A percentile compares a stretch with the other conserved stretches of the same genome.
phyloP scores from a whole-genome alignment of 1,140 invertebrate species.

The Lethocerus indicus region DNA sequence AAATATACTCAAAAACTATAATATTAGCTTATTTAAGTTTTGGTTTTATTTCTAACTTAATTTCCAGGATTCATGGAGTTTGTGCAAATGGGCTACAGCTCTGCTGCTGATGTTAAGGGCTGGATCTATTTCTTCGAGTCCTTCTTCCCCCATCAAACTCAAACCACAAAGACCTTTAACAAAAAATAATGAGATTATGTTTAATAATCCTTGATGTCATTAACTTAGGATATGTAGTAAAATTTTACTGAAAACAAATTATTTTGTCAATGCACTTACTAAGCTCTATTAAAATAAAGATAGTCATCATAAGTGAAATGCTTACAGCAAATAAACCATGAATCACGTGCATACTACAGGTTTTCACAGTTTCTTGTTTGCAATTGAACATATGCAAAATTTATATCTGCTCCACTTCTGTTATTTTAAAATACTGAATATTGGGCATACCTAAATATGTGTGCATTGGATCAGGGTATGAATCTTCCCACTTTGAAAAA shows the following conservation, averaged over 20 bases:
- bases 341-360: too few relatives aligned
- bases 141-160: constrained; percentile 60
- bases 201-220: too few relatives aligned
- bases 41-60: not conserved
- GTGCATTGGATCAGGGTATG: constrained; percentile 77
- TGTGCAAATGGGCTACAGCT: constrained; percentile 51
- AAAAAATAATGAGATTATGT: constrained; percentile 2
- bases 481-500: constrained; percentile 75
- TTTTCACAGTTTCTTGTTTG: too few relatives aligned
- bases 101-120: constrained; percentile 72
- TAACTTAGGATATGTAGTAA: too few relatives aligned
- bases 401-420: too few relatives aligned
- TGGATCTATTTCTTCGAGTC: constrained; percentile 53
- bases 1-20: not conserved
- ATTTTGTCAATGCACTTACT: too few relatives aligned
- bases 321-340: too few relatives aligned
- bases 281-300: too few relatives aligned
- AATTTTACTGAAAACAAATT: too few relatives aligned
- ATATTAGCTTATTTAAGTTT: not conserved
- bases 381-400: too few relatives aligned
- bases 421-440: constrained; percentile 6
- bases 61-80: constrained; percentile 35
- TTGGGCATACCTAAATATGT: constrained; percentile 53
- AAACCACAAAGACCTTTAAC: constrained; percentile 60
- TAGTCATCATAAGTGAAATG: too few relatives aligned